phyloP scores from a whole-genome alignment of 64 coral and sea anemone species.

The Montipora sp. region DNA sequence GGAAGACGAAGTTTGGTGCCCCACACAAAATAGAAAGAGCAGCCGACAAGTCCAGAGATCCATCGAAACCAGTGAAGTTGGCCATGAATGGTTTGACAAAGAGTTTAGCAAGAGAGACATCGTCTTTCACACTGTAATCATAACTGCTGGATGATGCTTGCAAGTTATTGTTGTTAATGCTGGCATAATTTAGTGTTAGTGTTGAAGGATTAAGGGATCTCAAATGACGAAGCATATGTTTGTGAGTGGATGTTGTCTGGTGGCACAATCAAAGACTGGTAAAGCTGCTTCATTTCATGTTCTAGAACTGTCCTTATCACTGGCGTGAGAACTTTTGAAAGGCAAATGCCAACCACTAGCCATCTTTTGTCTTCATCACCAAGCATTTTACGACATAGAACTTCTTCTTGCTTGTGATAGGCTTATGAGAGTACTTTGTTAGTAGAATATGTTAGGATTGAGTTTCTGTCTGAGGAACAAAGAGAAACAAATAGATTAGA shows the following conservation, averaged over 20 bases:
- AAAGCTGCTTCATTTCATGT: slow-evolving; percentile 29
- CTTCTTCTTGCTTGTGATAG: no score
- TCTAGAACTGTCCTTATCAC: slow-evolving; percentile 31
- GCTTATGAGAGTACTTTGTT: no score
- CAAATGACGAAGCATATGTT: slow-evolving; percentile 18
- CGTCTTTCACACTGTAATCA: slow-evolving; percentile 50
- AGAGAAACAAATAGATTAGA: no score
- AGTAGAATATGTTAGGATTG: no score
- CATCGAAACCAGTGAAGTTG: slow-evolving; percentile 48
- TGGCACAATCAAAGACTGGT: slow-evolving; percentile 4
- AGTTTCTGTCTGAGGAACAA: no score
- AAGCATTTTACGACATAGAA: no score
- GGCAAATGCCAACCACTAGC: slow-evolving; percentile 77
- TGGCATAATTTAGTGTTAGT: slow-evolving; percentile 52
- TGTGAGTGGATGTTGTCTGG: slow-evolving; percentile 40
- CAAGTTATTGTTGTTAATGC: slow-evolving; percentile 68
- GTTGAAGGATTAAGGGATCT: background rate
- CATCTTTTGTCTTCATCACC: slow-evolving; percentile 58
- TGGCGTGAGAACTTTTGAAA: slow-evolving; percentile 65
- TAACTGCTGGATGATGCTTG: background rate
- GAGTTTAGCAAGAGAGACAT: slow-evolving; percentile 44
- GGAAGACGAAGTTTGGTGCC: slow-evolving; percentile 2
- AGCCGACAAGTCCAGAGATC: slow-evolving; percentile 70
- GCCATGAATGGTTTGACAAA: slow-evolving; percentile 47
- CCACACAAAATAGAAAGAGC: slow-evolving; percentile 54